These are phyloP conservation scores for Sterna hirundo DNA, from an alignment of 2,113 vertebrate genomes.

Conservation along the genomic window DNA sequence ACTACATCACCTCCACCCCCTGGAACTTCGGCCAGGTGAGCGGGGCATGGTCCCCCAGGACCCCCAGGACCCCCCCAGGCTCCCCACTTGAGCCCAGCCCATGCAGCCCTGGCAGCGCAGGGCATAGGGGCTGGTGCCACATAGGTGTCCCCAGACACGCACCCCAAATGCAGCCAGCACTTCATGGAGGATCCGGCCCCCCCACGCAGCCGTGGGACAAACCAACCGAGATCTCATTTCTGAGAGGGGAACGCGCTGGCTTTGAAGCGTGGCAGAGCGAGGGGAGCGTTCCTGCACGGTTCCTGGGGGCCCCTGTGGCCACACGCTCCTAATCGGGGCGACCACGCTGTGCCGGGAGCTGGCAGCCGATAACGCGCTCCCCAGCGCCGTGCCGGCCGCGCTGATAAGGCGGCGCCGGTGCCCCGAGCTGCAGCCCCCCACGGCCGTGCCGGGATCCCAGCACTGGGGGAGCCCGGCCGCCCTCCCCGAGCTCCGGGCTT, in stretches of 20 bases:
- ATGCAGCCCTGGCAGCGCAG: background rate
- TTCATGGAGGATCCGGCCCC: background rate
- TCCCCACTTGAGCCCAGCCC: background rate
- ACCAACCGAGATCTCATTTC: rapidly evolving
- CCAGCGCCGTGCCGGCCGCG: rapidly evolving
- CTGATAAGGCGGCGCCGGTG: background rate
- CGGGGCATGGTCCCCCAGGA: rapidly evolving
- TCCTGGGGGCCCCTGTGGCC: background rate
- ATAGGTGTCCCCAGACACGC: rapidly evolving
- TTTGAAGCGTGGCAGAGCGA: rapidly evolving
- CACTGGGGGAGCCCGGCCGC: rapidly evolving
- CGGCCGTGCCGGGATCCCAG: rapidly evolving
- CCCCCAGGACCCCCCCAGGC: background rate
- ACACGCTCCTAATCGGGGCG: background rate
- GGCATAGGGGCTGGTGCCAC: rapidly evolving
- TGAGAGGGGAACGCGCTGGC: rapidly evolving
- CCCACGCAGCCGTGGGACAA: rapidly evolving
- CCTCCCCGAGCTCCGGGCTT: background rate
- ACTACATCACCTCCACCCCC: constrained; percentile 69
- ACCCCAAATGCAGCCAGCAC: background rate
- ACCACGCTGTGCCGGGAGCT: background rate
- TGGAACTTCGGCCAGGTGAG: constrained; percentile 96
- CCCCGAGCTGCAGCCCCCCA: background rate
- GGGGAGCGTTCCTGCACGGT: background rate
- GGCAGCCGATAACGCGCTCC: background rate